These are phyloP conservation scores for Geophilus truncorum DNA, from an alignment of 2,888 invertebrate species.

Conservation along the genomic window DNA sequence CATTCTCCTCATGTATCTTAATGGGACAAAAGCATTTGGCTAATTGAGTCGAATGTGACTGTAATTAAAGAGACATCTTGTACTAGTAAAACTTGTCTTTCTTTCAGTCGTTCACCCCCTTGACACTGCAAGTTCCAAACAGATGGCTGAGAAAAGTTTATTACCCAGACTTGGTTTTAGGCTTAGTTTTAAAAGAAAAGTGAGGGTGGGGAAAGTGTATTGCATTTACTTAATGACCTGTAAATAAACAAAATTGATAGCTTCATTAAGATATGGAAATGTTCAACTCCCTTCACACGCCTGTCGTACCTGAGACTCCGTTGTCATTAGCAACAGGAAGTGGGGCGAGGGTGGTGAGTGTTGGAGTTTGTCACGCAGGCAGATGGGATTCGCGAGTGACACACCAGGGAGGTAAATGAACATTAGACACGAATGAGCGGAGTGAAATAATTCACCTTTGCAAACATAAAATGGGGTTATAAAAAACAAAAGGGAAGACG, in stretches of 20 bases:
- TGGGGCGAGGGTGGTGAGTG: neutral
- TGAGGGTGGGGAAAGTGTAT: neutral
- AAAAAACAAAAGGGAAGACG: neutral
- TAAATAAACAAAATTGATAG: constrained; percentile 25
- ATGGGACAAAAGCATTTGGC: constrained; percentile 22
- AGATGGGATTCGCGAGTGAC: neutral
- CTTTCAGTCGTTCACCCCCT: neutral
- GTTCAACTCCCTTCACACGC: neutral
- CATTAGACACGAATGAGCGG: constrained; percentile 23
- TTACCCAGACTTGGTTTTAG: neutral
- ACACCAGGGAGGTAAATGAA: constrained; percentile 12
- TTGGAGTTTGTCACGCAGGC: constrained; percentile 14
- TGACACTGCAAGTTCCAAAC: neutral
- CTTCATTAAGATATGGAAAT: constrained; percentile 25
- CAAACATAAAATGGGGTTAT: neutral
- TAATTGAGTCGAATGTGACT: constrained; percentile 17
- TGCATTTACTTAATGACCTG: constrained; percentile 11
- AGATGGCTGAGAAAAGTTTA: neutral
- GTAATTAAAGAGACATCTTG: neutral
- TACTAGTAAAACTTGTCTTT: neutral
- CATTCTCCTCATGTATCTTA: neutral
- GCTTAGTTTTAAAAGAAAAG: neutral
- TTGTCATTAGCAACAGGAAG: constrained; percentile 24
- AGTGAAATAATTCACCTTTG: neutral
- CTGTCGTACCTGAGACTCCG: constrained; percentile 5